Evolutionary conservation across 2,888 invertebrate species (phyloP).

Genomic region (Caenorhabditis macrosperma): DNA sequence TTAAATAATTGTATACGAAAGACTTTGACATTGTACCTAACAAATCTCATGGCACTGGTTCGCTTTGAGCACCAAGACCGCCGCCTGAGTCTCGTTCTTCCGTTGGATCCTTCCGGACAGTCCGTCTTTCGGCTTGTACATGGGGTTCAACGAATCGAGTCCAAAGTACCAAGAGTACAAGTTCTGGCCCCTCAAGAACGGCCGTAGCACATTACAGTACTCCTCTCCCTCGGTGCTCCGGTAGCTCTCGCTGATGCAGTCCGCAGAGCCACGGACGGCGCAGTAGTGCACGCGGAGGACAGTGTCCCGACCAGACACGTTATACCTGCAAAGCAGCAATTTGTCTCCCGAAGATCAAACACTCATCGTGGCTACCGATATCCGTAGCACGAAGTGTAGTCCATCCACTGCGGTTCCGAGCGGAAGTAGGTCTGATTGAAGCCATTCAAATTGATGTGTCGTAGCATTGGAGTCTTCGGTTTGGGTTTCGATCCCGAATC

Average conservation of each 20-base stretch:
- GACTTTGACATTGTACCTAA: background rate
- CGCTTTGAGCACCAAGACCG: conserved; percentile 63
- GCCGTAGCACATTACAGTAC: conserved; percentile 68
- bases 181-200: conserved; percentile 67
- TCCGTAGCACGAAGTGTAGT: conserved; percentile 74
- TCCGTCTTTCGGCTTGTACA: conserved; percentile 30
- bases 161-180: conserved; percentile 63
- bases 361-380: conserved; percentile 65
- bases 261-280: conserved; percentile 66
- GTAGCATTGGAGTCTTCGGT: conserved; percentile 64
- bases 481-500: conserved; percentile 64
- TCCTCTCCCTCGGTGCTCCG: conserved; percentile 70
- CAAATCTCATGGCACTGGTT: conserved; percentile 69
- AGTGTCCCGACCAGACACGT: conserved; percentile 73
- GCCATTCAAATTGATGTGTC: conserved; percentile 61
- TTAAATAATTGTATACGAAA: background rate
- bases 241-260: conserved; percentile 64
- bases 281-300: conserved; percentile 74
- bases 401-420: conserved; percentile 72
- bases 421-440: conserved; percentile 71
- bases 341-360: too few species aligned
- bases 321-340: conserved; percentile 60
- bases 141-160: conserved; percentile 47
- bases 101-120: conserved; percentile 53
- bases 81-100: conserved; percentile 61